Evolutionary conservation across 2,113 vertebrate species (phyloP), one percentile per base, ranked within the genome.

Genomic region (Miniopterus natalensis): DNA sequence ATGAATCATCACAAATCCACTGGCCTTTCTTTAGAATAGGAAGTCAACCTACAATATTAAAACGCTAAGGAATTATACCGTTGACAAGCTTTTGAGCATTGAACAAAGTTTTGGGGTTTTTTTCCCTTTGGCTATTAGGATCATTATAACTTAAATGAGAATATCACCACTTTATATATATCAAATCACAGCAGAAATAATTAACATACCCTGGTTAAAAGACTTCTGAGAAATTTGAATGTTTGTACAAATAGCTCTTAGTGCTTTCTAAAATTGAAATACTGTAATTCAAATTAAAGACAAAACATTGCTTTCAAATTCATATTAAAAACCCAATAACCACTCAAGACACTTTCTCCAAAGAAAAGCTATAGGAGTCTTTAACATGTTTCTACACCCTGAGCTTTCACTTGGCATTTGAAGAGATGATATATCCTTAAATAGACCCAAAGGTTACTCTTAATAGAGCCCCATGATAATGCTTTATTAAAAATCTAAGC

Each of bases 371-470:
- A 3, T 84, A 61, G 5, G 57, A 59, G 7, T 25, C 23, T 95
- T 70, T 75, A 84, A 83, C 8, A 49, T 42, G 13, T 84, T 68
- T 71, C 31, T 80, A 12, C 12, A 83, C 27, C 11, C 42, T 90
- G 40, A 51, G 15, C 61, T 88, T 88, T 88, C 42, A 77, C 7
- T 57, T 84, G 42, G 29, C 29, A 84, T 88, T 90, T 90, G 78
- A 95, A 92, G 49, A 88, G 12, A 87, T 81, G 29, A 68, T 59
- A 92, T 61, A 84, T 59, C 75, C 47, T 94, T 88, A 89, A 77
- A 18, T 45, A 84, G 20, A 85, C 5, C 40, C 49, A 85, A 36
- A 94, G 42, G 51, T 91, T 73, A 68, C n/a, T 53, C 7, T 94
- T 45, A 25, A 63, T 0, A 57, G 23, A 65, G 47, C 21, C 8